A percentile compares a stretch with the other conserved stretches of the same genome.
phyloP scores from a whole-genome alignment of 2,113 vertebrate species.

The Notothenia rossii region DNA sequence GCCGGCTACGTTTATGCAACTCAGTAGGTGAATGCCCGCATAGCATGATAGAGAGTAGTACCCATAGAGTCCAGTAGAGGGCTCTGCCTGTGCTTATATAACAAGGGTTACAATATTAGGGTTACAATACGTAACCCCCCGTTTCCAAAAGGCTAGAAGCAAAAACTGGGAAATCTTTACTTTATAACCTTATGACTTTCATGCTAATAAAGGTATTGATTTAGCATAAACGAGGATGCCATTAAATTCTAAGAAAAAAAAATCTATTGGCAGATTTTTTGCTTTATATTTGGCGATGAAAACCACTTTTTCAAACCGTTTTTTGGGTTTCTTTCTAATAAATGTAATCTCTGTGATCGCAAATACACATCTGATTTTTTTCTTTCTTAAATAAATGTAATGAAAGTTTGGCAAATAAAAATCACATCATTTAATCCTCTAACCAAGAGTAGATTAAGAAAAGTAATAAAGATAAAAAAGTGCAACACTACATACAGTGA shows the following conservation, averaged over 20 bases:
- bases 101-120: no score
- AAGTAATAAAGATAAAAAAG: slow-evolving; percentile 24
- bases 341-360: not conserved
- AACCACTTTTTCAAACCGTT: not conserved
- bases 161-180: not conserved
- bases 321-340: slow-evolving; percentile 15
- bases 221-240: slow-evolving; percentile 6
- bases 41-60: no score
- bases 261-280: slow-evolving; percentile 2
- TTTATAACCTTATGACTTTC: slow-evolving; percentile 1
- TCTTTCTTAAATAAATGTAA: slow-evolving; percentile 20
- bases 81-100: no score
- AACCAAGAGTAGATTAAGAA: slow-evolving; percentile 26
- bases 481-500: not conserved
- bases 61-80: no score
- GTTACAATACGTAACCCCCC: no score
- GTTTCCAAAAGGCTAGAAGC: no score
- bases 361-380: slow-evolving; percentile 32
- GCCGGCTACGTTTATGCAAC: no score
- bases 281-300: slow-evolving; percentile 43
- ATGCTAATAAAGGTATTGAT: slow-evolving; percentile 7
- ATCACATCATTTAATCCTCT: slow-evolving; percentile 32
- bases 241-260: not conserved
- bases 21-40: no score
- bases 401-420: slow-evolving; percentile 42